phyloP scores from a whole-genome alignment of 2,888 invertebrate genomes.

The Synanthedon formicaeformis region DNA sequence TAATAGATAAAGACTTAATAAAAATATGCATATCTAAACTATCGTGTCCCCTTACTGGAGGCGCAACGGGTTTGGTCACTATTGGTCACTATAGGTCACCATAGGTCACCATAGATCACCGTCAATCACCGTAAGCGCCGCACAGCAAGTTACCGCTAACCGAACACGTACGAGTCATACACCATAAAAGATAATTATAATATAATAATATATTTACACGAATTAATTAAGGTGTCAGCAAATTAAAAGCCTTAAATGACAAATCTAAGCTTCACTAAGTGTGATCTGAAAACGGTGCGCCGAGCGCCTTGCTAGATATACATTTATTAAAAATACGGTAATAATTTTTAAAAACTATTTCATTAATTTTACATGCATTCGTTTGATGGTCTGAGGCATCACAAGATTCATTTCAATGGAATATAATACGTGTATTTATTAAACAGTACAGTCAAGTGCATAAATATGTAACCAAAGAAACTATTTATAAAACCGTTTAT shows the following conservation, averaged over 20 bases:
- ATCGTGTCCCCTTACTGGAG: constrained; percentile 39
- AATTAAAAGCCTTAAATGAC: constrained; percentile 62
- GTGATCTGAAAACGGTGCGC: constrained; percentile 63
- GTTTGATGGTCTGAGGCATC: neutral
- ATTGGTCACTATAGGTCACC: neutral
- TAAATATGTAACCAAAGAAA: too few relatives aligned
- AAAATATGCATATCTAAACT: constrained; percentile 69
- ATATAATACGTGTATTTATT: constrained; percentile 4
- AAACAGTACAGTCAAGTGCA: neutral
- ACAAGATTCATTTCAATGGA: neutral
- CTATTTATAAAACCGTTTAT: too few relatives aligned
- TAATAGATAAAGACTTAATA: constrained; percentile 65
- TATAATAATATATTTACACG: constrained; percentile 68
- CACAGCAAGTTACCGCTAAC: constrained; percentile 14
- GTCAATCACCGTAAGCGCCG: neutral
- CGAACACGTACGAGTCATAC: constrained; percentile 46
- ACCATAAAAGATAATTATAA: constrained; percentile 42
- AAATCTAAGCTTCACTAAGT: constrained; percentile 64
- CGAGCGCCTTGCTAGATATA: constrained; percentile 24
- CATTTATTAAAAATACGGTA: constrained; percentile 48
- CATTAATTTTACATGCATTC: constrained; percentile 8
- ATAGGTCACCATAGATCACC: neutral
- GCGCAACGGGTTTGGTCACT: constrained; percentile 13
- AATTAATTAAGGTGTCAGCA: constrained; percentile 63
- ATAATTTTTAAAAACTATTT: constrained; percentile 50